These are phyloP conservation scores for Limnephilus rhombicus DNA, from an alignment of 2,888 invertebrate genomes.

Conservation along the genomic window DNA sequence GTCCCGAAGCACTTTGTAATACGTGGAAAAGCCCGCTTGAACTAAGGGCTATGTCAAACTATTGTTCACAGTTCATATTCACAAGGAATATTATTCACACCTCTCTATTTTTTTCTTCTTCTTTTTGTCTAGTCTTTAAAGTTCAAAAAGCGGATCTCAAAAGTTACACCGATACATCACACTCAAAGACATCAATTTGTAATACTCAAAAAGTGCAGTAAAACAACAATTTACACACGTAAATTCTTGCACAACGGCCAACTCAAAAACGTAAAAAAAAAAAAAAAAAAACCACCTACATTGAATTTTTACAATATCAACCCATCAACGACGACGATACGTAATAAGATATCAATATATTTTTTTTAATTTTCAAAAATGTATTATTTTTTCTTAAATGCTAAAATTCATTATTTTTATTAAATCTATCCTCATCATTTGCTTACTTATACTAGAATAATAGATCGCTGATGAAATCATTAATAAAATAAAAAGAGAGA, in stretches of 20 bases:
- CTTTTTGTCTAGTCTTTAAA: not conserved
- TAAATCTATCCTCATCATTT: slow-evolving; percentile 50
- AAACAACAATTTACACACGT: slow-evolving; percentile 22
- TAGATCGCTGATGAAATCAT: slow-evolving; percentile 27
- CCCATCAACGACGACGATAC: slow-evolving; percentile 31
- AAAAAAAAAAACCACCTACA: slow-evolving; percentile 50
- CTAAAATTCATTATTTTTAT: slow-evolving; percentile 30
- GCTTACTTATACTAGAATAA: slow-evolving; percentile 41
- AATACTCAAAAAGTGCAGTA: slow-evolving; percentile 38
- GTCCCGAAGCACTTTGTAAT: slow-evolving; percentile 23
- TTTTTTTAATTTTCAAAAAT: slow-evolving; percentile 27
- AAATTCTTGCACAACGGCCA: not conserved
- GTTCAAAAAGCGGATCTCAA: not conserved
- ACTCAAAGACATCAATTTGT: slow-evolving; percentile 37
- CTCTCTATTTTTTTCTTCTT: not conserved
- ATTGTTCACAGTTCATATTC: not conserved
- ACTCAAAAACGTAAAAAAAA: slow-evolving; percentile 8
- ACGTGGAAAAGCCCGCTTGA: not conserved
- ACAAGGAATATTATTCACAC: not conserved
- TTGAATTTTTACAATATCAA: slow-evolving; percentile 50
- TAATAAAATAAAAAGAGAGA: slow-evolving; percentile 32
- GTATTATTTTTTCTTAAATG: slow-evolving; percentile 22
- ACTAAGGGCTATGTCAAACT: not conserved
- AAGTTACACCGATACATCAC: slow-evolving; percentile 14
- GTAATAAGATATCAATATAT: slow-evolving; percentile 47